Evolutionary conservation across 2,797 vertebrate genomes (phyloP), one percentile per base, ranked within the genome.

Genomic region (Poecilia picta): DNA sequence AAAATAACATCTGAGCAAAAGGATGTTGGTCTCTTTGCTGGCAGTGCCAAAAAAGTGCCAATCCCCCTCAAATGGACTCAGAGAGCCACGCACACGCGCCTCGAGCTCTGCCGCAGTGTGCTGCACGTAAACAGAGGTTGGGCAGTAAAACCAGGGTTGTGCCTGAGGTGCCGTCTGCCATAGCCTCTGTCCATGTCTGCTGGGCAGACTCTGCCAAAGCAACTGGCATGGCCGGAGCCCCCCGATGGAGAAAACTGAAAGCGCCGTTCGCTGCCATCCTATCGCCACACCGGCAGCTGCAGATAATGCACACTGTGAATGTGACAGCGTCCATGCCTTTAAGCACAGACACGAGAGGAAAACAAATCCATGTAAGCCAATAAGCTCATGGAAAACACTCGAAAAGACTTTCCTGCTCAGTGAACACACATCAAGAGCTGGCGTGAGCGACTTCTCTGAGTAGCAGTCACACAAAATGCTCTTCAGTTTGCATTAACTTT

Each of bases 281-380:
- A 94, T 95, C 94, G 0, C 91, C 91, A 92, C 93, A 90, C 91
- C 91, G 83, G 89, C 92, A 89, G 91, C 92, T 94, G 91, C 87
- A 92, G 94, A 94, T 91, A 89, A 85, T 87, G 71, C 85, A 86
- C 83, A 91, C 83, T 89, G 92, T 84, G 79, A 83, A 84, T 62
- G 83, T 78, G 88, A 88, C 84, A 43, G 51, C 78, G 86, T 79
- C 80, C 82, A 59, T 90, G 93, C 89, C 93, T 93, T 91, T 41
- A 79, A 92, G 91, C 91, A 20, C 57, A 51, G 75, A 68, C 76
- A 83, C 41, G 73, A 71, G 82, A 71, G 82, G 77, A 59, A 81
- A 88, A 82, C 78, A 43, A 80, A 76, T 87, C 82, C 53, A 73
- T 76, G 84, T 87, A 83, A 85, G 78, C 78, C 74, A 81, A 83